Conservation (phyloP, 2,113 vertebrate species). For the Esox niger region DNA sequence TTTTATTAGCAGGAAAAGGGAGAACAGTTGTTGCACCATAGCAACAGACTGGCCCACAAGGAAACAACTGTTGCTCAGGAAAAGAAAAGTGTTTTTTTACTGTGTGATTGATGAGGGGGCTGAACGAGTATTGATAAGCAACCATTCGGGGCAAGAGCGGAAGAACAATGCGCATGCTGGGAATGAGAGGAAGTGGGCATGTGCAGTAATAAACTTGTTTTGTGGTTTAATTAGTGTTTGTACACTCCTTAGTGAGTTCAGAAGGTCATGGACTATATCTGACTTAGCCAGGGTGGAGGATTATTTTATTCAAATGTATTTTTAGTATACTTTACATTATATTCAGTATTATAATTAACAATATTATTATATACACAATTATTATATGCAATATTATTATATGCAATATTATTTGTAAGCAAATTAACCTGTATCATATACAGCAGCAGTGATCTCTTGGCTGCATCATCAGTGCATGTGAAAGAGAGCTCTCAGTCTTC, state of each 20-base stretch:
- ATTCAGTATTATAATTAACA: too few relatives aligned
- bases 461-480: too few relatives aligned
- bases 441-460: too few relatives aligned
- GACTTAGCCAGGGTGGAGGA: neutral
- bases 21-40: slow-evolving; percentile 51
- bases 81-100: slow-evolving; percentile 54
- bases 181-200: slow-evolving; percentile 39
- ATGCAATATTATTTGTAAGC: too few relatives aligned
- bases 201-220: slow-evolving; percentile 28
- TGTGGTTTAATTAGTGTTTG: neutral
- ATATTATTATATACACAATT: too few relatives aligned
- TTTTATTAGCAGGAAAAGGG: slow-evolving; percentile 74
- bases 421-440: too few relatives aligned
- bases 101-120: slow-evolving; percentile 64
- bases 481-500: too few relatives aligned
- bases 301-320: neutral
- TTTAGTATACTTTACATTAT: neutral
- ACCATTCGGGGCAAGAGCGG: slow-evolving; percentile 39
- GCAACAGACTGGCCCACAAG: slow-evolving; percentile 59
- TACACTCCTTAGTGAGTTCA: neutral
- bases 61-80: slow-evolving; percentile 63
- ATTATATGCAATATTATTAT: too few relatives aligned
- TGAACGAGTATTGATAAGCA: slow-evolving; percentile 70
- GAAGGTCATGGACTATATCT: neutral
- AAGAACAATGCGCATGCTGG: slow-evolving; percentile 42